Evolutionary conservation across 2,113 vertebrate species (phyloP).

Genomic region (Campylomormyrus numenius): DNA sequence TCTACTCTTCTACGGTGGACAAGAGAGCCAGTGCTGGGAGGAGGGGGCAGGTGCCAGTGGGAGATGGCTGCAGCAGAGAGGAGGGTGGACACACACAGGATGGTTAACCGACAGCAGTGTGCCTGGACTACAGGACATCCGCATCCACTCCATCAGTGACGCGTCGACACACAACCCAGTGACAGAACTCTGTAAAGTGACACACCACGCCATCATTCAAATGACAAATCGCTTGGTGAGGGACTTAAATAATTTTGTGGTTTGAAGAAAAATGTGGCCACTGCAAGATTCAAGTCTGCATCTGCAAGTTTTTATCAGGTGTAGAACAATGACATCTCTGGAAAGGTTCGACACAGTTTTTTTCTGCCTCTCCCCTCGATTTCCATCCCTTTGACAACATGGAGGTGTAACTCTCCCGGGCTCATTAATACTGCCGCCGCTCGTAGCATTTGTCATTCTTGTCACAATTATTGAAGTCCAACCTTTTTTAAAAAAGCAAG

Average conservation of each 20-base stretch:
- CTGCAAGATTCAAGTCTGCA: constrained; percentile 7
- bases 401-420: constrained; percentile 18
- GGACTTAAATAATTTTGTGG: background rate
- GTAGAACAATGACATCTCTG: constrained; percentile 9
- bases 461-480: constrained; percentile 27
- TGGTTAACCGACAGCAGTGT: too few relatives aligned
- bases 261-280: constrained; percentile 2
- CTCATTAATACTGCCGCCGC: constrained; percentile 2
- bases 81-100: background rate
- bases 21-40: constrained; percentile 52
- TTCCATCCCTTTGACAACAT: constrained; percentile 21
- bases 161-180: background rate
- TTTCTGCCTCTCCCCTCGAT: background rate
- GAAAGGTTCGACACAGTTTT: constrained; percentile 1
- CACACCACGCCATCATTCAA: background rate
- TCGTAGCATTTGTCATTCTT: constrained; percentile 24
- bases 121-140: background rate
- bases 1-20: constrained; percentile 21
- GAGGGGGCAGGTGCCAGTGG: constrained; percentile 70
- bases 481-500: constrained; percentile 10
- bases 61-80: constrained; percentile 59
- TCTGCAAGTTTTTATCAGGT: constrained; percentile 20
- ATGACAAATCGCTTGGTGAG: background rate
- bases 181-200: background rate
- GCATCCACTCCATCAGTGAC: background rate